Conservation (phyloP, 2,113 vertebrate species). For the Sturnus vulgaris region DNA sequence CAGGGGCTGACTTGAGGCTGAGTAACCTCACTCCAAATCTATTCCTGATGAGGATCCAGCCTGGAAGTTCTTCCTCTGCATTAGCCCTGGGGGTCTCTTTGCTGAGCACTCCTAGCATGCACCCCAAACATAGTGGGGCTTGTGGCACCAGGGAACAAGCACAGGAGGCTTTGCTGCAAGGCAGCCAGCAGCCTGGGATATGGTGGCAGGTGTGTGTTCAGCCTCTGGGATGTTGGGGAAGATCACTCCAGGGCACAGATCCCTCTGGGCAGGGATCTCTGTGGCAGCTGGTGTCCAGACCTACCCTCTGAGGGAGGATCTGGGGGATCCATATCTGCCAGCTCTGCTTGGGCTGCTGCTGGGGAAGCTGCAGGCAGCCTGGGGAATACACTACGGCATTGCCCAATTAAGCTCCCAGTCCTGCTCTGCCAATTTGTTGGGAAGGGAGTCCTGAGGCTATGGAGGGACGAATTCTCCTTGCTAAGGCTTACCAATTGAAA, state of each 20-base stretch:
- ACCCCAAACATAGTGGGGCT: background rate
- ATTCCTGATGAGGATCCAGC: background rate
- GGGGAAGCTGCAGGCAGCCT: background rate
- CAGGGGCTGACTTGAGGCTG: background rate
- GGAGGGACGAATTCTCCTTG: background rate
- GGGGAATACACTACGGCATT: accelerated
- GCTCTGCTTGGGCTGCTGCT: background rate
- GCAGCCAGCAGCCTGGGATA: background rate
- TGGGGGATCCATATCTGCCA: background rate
- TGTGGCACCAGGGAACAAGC: accelerated
- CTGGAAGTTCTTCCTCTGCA: background rate
- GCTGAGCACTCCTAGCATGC: background rate
- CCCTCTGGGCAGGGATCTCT: background rate
- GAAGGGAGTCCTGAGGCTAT: background rate
- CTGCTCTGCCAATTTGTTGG: background rate
- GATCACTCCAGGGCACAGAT: background rate
- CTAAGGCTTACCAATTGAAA: background rate
- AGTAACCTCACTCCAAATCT: background rate
- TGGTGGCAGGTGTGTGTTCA: accelerated
- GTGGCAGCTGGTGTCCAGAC: accelerated
- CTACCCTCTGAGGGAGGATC: background rate
- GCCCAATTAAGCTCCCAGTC: background rate
- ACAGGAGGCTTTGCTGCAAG: accelerated
- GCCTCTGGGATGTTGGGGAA: background rate
- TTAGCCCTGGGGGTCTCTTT: background rate